Evolutionary conservation across 2,797 vertebrate species (phyloP), one percentile per base, ranked within the genome.

Genomic region (Schizopygopsis pylzovi): DNA sequence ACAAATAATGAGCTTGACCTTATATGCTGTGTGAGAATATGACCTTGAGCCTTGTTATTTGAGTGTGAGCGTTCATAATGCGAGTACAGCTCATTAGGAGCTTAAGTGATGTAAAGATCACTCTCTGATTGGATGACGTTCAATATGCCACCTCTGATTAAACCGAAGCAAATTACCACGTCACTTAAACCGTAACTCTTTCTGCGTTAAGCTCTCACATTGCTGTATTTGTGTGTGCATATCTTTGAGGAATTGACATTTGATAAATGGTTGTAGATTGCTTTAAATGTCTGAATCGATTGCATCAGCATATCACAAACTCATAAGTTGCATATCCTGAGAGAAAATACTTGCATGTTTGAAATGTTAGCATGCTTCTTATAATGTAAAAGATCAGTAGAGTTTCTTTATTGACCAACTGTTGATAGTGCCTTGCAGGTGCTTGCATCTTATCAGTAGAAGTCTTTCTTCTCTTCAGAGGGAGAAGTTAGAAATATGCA

Each of bases 361-460:
- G 28, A 63, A 83, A 76, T 76, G 56, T 76, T 65, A n/a, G 41
- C 67, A 79, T 70, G 41, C 33, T 81, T 75, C 59, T 54, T 67
- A 45, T 73, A 61, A 41, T 39, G 41, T 71, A 63, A 73, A 78
- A 45, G 16, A 68, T 79, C 54, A 63, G 54, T 41, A 9, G 22
- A 13, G 10, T 56, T 81, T 76, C 59, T 81, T 83, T 83, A 86
- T 86, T 88, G 80, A 83, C 84, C 87, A 88, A 85, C 56, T 86
- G 87, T 88, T 88, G 84, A 79, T 12, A 16, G 65, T 9, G 54
- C 67, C 84, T 82, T 4, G 16, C 75, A 75, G 84, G 68, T 67
- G 37, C 54, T 67, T 82, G 72, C 18, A 65, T 81, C 61, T 45
- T 71, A 67, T 75, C 71, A 54, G 63, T 65, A 9, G 22, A 59